phyloP scores from a whole-genome alignment of 2,797 vertebrate genomes.

The Rhinoraja longicauda region DNA sequence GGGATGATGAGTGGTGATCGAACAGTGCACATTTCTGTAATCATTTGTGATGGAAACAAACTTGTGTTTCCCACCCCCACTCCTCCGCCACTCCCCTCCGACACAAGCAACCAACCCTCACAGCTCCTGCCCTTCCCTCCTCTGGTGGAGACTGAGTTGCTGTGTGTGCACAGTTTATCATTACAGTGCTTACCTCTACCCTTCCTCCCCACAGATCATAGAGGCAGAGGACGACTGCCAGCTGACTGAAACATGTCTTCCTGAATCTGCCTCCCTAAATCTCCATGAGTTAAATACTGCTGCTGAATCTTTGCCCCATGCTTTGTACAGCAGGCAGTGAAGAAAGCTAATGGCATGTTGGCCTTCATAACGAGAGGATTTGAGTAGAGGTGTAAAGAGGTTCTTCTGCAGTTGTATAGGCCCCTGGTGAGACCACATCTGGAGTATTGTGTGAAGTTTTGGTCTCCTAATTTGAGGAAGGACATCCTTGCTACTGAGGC shows the following conservation, averaged over 20 bases:
- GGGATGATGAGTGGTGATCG: neutral
- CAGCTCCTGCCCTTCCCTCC: neutral
- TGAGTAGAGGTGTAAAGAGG: too few species aligned
- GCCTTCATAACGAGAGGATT: too few species aligned
- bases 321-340: too few species aligned
- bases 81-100: slow-evolving; percentile 3
- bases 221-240: neutral
- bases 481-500: too few species aligned
- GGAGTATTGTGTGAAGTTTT: too few species aligned
- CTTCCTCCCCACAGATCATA: neutral
- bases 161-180: neutral
- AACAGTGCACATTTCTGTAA: neutral
- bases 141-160: neutral
- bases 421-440: too few species aligned
- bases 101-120: neutral
- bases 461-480: too few species aligned
- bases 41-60: neutral
- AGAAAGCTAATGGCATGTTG: too few species aligned
- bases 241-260: neutral
- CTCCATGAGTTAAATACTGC: neutral
- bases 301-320: neutral
- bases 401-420: too few species aligned
- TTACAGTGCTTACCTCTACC: neutral
- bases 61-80: neutral
- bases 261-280: neutral